phyloP scores from a whole-genome alignment of 1,140 invertebrate genomes.

The Calycopis cecrops region DNA sequence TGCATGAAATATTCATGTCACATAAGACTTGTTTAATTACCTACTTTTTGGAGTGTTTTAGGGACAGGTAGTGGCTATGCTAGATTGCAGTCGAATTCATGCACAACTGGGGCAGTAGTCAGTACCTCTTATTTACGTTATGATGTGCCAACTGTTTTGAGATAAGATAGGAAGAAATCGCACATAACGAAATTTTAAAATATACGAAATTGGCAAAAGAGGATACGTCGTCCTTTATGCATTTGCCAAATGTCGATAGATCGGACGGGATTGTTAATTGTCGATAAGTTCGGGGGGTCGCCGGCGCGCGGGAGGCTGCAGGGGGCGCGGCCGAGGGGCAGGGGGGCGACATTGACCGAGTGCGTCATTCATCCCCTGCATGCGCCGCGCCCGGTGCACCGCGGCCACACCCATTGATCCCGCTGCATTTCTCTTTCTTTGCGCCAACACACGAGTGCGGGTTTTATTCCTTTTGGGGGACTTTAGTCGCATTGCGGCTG shows the following conservation, averaged over 20 bases:
- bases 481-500: not conserved
- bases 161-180: not conserved
- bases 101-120: too few species aligned
- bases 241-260: not conserved
- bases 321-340: conserved; percentile 14
- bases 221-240: not conserved
- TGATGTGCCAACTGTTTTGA: not conserved
- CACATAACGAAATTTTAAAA: not conserved
- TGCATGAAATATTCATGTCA: too few species aligned
- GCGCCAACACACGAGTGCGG: not conserved
- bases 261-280: not conserved
- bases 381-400: conserved; percentile 5
- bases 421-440: not conserved
- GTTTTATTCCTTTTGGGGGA: not conserved
- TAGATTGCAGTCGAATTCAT: too few species aligned
- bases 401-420: not conserved
- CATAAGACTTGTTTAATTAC: too few species aligned
- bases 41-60: too few species aligned
- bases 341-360: conserved; percentile 26
- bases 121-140: too few species aligned
- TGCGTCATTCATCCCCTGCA: conserved; percentile 27
- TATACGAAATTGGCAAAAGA: not conserved
- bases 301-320: conserved; percentile 7
- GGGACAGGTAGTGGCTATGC: too few species aligned
- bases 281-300: conserved; percentile 1